A percentile compares a stretch with the other conserved stretches of the same genome.
phyloP scores from a whole-genome alignment of 2,888 invertebrate species.

The Choreutis nemorana region DNA sequence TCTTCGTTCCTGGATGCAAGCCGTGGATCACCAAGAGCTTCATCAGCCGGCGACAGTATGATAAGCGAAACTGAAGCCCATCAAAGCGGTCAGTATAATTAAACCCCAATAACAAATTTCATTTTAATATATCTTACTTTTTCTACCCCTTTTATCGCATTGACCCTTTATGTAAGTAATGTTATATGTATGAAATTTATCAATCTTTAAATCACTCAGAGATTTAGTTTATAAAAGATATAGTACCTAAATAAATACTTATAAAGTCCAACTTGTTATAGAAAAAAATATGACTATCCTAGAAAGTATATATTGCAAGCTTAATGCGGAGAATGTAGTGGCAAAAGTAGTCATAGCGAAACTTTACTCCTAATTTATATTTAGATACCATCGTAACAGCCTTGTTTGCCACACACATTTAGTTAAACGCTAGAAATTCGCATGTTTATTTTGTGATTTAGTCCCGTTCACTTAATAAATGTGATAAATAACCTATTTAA shows the following conservation, averaged over 20 bases:
- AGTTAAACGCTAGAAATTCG: constrained; percentile 41
- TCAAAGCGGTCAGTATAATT: constrained; percentile 57
- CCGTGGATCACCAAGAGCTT: constrained; percentile 54
- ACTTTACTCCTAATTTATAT: constrained; percentile 56
- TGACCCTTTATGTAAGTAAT: no score
- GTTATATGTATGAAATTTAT: no score
- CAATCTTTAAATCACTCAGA: no score
- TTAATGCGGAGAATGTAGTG: constrained; percentile 49
- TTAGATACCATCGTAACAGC: constrained; percentile 29
- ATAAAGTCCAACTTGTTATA: constrained; percentile 7
- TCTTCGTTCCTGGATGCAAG: constrained; percentile 55
- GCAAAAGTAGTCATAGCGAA: constrained; percentile 66
- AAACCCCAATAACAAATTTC: no score
- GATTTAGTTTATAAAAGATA: no score
- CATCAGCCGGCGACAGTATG: constrained; percentile 54
- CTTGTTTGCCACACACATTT: constrained; percentile 55
- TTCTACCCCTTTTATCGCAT: no score
- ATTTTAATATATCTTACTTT: no score
- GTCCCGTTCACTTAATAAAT: constrained; percentile 15
- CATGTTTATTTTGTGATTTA: constrained; percentile 34
- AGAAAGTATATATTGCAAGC: constrained; percentile 24
- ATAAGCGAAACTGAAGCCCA: constrained; percentile 59
- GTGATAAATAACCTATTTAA: constrained; percentile 13
- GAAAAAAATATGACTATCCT: constrained; percentile 4
- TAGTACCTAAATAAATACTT: constrained; percentile 1